Conservation (phyloP, 2,888 invertebrate species). For the Dorcus hopei region DNA sequence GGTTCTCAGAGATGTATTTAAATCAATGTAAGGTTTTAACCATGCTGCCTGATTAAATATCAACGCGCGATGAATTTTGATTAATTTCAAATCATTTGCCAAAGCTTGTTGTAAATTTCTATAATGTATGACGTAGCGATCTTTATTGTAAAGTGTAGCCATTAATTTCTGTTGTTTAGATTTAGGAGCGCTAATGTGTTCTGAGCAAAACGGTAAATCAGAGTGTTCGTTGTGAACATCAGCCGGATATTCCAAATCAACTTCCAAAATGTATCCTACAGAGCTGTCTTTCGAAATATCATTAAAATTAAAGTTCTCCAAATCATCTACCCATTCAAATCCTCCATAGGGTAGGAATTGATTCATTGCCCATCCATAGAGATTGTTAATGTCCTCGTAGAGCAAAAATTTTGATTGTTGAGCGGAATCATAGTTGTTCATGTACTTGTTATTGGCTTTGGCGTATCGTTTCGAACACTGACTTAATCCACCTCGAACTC, state of each 20-base stretch:
- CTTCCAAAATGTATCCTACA: constrained; percentile 2
- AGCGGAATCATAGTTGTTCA: constrained; percentile 25
- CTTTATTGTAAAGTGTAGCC: constrained; percentile 1
- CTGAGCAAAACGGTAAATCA: neutral
- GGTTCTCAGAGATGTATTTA: neutral
- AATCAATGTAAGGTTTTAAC: constrained; percentile 1
- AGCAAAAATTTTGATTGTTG: constrained; percentile 16
- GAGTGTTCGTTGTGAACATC: neutral
- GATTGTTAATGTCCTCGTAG: constrained; percentile 24
- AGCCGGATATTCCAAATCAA: neutral
- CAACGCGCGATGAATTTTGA: constrained; percentile 1
- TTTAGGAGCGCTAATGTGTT: neutral
- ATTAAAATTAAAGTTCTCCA: constrained; percentile 1
- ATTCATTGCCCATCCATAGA: constrained; percentile 23
- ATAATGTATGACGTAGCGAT: constrained; percentile 6
- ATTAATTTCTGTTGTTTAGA: constrained; percentile 6
- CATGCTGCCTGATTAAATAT: constrained; percentile 1
- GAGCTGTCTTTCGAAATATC: neutral
- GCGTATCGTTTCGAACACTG: constrained; percentile 27
- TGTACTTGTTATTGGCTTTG: constrained; percentile 36
- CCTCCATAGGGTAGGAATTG: constrained; percentile 18
- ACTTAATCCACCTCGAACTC: constrained; percentile 10
- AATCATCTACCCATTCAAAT: constrained; percentile 15
- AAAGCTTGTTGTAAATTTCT: constrained; percentile 1
- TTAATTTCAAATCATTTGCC: neutral